Conservation (phyloP, 2,888 invertebrate species). For the Drosophila maculinotata region DNA sequence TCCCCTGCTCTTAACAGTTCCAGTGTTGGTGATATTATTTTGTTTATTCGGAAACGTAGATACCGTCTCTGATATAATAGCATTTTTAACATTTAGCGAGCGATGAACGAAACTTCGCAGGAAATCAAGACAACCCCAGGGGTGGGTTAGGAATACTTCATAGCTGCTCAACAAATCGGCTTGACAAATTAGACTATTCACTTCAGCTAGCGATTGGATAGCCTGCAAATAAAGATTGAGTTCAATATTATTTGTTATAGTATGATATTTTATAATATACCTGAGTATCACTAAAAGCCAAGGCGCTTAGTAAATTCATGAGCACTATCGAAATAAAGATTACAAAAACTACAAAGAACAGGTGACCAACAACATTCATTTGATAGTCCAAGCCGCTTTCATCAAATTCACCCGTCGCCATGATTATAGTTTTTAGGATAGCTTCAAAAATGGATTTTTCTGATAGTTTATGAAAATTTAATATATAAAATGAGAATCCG, state of each 20-base stretch:
- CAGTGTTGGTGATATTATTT: background rate
- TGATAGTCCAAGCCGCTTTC: background rate
- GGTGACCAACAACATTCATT: background rate
- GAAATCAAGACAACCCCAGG: background rate
- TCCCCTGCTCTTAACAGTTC: no score
- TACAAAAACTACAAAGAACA: constrained; percentile 27
- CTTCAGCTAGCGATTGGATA: constrained; percentile 24
- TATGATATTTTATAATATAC: background rate
- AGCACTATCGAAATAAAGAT: constrained; percentile 30
- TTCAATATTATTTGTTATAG: background rate
- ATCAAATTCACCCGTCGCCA: constrained; percentile 46
- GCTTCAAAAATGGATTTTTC: background rate
- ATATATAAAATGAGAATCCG: constrained; percentile 22
- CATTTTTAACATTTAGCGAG: background rate
- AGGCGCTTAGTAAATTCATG: constrained; percentile 31
- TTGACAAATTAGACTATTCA: constrained; percentile 11
- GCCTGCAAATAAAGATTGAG: constrained; percentile 27
- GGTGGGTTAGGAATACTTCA: constrained; percentile 1
- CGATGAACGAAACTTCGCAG: background rate
- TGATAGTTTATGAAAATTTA: constrained; percentile 10
- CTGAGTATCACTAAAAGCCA: constrained; percentile 42
- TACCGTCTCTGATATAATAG: background rate
- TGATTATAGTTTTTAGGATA: constrained; percentile 18
- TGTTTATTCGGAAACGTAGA: constrained; percentile 12
- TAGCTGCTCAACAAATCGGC: constrained; percentile 13